A percentile compares a stretch with the other conserved stretches of the same genome.
Evolutionary conservation across 2,888 invertebrate species (phyloP).

Genomic region (Heliothis peltigera): DNA sequence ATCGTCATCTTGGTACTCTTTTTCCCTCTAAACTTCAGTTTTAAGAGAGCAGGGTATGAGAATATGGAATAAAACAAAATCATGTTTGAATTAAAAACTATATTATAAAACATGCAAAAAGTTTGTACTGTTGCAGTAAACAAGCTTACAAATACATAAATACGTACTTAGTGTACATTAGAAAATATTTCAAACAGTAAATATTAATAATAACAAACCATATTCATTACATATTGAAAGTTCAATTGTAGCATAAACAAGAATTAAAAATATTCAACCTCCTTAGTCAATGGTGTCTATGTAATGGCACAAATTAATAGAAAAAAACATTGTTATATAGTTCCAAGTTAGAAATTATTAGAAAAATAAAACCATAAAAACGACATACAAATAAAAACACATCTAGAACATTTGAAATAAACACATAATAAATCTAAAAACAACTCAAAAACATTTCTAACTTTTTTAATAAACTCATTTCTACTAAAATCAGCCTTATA

Average conservation of each 20-base stretch:
- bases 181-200: constrained; percentile 18
- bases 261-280: no score
- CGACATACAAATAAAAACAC: neutral
- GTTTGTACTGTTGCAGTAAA: constrained; percentile 31
- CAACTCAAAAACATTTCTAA: constrained; percentile 30
- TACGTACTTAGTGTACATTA: constrained; percentile 58
- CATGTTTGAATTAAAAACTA: constrained; percentile 6
- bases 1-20: no score
- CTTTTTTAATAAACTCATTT: constrained; percentile 30
- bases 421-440: constrained; percentile 12
- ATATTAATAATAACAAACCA: neutral
- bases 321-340: neutral
- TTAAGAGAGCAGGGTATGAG: no score
- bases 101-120: constrained; percentile 51
- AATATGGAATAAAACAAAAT: constrained; percentile 12
- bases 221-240: neutral
- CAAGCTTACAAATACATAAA: constrained; percentile 51
- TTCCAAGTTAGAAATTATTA: neutral
- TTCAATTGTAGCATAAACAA: no score
- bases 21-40: no score
- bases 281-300: no score
- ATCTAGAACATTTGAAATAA: neutral
- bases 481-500: constrained; percentile 49
- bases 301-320: no score
- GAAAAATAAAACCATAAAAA: neutral